Evolutionary conservation across 2,113 vertebrate species (phyloP).

Genomic region (Garra rufa): DNA sequence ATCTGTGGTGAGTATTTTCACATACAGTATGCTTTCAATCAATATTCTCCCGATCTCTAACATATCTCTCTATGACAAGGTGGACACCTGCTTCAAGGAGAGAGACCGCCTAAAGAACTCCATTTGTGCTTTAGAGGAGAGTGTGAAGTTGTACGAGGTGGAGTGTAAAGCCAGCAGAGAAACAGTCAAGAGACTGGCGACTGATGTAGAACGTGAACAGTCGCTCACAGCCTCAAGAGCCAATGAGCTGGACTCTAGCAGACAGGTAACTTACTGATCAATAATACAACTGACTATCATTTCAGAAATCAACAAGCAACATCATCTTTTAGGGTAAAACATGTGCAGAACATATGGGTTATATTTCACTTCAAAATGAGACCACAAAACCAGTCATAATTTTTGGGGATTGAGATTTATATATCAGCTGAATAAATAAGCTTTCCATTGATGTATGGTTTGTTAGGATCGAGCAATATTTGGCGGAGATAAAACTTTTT

Average conservation of each 20-base stretch:
- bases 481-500: too few relatives aligned
- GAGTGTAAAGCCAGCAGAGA: conserved; percentile 88
- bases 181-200: conserved; percentile 83
- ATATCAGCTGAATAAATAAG: too few relatives aligned
- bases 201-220: conserved; percentile 82
- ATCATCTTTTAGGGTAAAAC: neutral
- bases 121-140: conserved; percentile 79
- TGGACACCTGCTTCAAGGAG: conserved; percentile 75
- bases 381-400: too few relatives aligned
- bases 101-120: conserved; percentile 73
- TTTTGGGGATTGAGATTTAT: too few relatives aligned
- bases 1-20: conserved; percentile 73
- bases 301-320: neutral
- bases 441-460: too few relatives aligned
- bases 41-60: neutral
- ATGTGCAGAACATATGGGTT: too few relatives aligned
- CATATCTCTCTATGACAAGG: conserved; percentile 62
- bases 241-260: conserved; percentile 75
- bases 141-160: conserved; percentile 79
- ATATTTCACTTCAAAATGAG: too few relatives aligned
- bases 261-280: conserved; percentile 73
- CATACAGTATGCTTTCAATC: neutral
- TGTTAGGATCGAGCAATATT: too few relatives aligned
- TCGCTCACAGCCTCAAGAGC: conserved; percentile 68
- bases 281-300: neutral